Evolutionary conservation across 2,113 vertebrate species (phyloP).

Genomic region (Orientallactaga bullata): DNA sequence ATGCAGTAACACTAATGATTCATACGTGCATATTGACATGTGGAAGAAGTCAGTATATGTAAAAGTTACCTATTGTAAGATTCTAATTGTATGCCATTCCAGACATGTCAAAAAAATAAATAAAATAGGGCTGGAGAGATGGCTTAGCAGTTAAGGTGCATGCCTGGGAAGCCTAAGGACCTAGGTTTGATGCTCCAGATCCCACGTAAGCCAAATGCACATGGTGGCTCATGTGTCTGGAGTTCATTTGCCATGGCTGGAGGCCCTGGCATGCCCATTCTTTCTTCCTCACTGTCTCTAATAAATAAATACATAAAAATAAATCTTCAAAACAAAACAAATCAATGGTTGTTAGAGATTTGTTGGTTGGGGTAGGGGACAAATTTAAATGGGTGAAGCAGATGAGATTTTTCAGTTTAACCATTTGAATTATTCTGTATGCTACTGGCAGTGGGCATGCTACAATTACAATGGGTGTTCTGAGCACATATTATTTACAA

Average conservation of each 20-base stretch:
- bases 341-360: background rate
- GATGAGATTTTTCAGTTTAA: background rate
- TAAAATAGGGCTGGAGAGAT: no score
- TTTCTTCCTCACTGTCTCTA: no score
- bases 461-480: background rate
- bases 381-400: background rate
- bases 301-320: no score
- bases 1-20: background rate
- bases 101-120: background rate
- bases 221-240: no score
- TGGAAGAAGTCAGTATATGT: background rate
- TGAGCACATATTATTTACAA: background rate
- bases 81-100: background rate
- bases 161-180: no score
- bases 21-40: background rate
- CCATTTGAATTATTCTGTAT: background rate
- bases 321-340: background rate
- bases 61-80: background rate
- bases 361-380: accelerated
- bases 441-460: background rate
- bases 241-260: no score
- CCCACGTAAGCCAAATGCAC: no score
- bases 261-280: no score
- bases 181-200: no score
- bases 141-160: no score